These are phyloP conservation scores for Callorhinus ursinus DNA, from an alignment of 2,113 vertebrate genomes.

Conservation along the genomic window DNA sequence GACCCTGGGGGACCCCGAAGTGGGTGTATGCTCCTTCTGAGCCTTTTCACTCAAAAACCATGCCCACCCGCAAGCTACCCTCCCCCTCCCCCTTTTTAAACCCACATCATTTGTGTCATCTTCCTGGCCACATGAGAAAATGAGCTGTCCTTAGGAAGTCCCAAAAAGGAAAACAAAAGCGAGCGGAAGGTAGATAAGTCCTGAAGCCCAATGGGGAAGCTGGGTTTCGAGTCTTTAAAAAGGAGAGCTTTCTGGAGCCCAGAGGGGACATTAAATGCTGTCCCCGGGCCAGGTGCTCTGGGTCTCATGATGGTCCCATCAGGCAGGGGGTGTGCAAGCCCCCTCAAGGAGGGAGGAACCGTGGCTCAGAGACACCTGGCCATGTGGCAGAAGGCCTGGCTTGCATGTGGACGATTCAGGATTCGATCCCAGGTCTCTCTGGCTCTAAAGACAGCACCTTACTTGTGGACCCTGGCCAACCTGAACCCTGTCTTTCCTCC, in stretches of 20 bases:
- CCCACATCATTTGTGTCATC: background rate
- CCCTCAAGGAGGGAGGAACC: background rate
- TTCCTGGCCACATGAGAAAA: background rate
- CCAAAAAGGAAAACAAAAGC: background rate
- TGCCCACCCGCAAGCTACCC: rapidly evolving
- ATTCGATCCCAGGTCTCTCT: background rate
- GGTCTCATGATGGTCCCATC: rapidly evolving
- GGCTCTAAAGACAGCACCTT: background rate
- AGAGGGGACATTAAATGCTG: rapidly evolving
- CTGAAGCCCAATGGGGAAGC: background rate
- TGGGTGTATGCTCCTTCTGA: background rate
- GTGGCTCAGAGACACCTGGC: background rate
- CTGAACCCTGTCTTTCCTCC: conserved; percentile 40
- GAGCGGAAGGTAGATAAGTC: background rate
- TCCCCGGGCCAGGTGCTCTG: background rate
- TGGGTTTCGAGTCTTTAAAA: background rate
- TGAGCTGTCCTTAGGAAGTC: background rate
- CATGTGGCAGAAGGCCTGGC: background rate
- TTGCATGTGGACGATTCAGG: rapidly evolving
- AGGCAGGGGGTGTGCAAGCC: rapidly evolving
- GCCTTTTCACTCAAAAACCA: background rate
- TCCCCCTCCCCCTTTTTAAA: background rate
- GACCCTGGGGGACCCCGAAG: background rate
- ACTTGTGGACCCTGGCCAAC: rapidly evolving
- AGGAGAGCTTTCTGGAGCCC: background rate